A percentile compares a stretch with the other conserved stretches of the same genome.
Conservation (phyloP, 2,113 vertebrate genomes). For the Tursiops truncatus region DNA sequence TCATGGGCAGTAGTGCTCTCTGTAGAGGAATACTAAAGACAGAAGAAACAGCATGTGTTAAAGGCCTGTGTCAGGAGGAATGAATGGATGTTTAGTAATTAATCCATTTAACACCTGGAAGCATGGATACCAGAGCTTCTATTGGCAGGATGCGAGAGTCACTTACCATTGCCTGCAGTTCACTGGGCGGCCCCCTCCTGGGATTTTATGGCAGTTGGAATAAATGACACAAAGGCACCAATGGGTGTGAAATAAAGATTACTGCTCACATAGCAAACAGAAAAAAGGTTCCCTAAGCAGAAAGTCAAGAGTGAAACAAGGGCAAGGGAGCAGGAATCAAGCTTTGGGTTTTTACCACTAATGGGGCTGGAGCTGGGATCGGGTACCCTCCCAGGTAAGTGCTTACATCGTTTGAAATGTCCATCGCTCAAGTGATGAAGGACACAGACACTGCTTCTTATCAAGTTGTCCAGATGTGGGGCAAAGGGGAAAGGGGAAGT, state of each 20-base stretch:
- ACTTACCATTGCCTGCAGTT: rapidly evolving
- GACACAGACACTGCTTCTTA: not conserved
- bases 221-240: not conserved
- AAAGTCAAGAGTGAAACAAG: not conserved
- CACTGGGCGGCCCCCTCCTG: not conserved
- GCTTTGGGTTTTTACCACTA: not conserved
- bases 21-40: not conserved
- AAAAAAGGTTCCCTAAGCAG: rapidly evolving
- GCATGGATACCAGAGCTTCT: rapidly evolving
- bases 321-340: rapidly evolving
- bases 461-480: not conserved
- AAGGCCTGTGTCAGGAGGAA: not conserved
- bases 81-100: not conserved
- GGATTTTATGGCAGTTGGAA: not conserved
- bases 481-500: not conserved
- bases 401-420: not conserved
- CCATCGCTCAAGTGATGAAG: rapidly evolving
- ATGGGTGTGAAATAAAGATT: not conserved
- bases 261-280: not conserved
- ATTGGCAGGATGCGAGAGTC: no score
- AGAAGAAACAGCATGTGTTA: rapidly evolving
- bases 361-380: rapidly evolving
- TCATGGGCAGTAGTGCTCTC: not conserved
- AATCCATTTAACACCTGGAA: not conserved
- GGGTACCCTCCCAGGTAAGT: not conserved